Evolutionary conservation across 1,140 invertebrate species (phyloP).

Genomic region (Akabosia matsudoensis): DNA sequence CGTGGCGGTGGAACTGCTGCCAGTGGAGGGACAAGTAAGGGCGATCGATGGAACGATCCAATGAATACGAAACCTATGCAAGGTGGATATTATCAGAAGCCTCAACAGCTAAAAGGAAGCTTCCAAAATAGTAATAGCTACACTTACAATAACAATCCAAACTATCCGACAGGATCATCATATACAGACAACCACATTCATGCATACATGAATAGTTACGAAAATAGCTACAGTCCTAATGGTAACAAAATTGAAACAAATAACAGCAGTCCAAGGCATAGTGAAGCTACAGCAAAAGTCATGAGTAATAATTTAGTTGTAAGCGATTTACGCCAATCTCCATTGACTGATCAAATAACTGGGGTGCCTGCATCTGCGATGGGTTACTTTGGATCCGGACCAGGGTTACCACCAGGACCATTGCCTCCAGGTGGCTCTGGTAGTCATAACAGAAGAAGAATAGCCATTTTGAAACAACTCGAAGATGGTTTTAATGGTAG

Average conservation of each 20-base stretch:
- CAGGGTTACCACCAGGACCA: background rate
- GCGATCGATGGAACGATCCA: background rate
- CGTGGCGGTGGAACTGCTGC: background rate
- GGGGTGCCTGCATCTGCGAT: background rate
- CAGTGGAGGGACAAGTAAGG: background rate
- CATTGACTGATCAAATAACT: background rate
- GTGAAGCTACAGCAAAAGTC: background rate
- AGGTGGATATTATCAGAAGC: background rate
- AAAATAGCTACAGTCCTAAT: background rate
- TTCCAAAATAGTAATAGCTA: conserved; percentile 3
- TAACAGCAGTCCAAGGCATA: background rate
- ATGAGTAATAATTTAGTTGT: background rate
- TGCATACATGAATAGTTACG: background rate
- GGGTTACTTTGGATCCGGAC: conserved; percentile 4
- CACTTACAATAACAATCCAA: background rate
- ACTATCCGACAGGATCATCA: background rate
- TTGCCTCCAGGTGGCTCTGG: background rate
- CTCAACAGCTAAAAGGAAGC: background rate
- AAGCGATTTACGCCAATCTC: conserved; percentile 5
- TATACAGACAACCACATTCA: background rate
- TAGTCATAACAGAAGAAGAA: conserved; percentile 6
- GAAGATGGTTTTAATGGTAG: background rate
- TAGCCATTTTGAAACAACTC: too few species aligned
- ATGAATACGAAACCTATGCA: background rate
- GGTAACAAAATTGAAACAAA: too few species aligned